A percentile compares a stretch with the other conserved stretches of the same genome.
Evolutionary conservation across 2,113 vertebrate species (phyloP).

Genomic region (Sebastes fasciatus): DNA sequence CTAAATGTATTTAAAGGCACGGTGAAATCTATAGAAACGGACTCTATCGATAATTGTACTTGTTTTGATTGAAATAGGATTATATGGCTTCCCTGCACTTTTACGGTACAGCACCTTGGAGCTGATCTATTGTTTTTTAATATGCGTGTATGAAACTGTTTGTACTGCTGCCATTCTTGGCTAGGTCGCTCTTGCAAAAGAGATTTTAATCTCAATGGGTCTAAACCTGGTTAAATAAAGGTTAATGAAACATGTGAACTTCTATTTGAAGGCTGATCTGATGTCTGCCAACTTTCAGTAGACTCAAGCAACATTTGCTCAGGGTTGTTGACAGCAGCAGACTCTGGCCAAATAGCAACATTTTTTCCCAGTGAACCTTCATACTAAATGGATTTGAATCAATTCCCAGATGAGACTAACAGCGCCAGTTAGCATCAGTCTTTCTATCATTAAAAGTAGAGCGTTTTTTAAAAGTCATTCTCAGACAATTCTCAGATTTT

Average conservation of each 20-base stretch:
- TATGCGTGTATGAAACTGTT: too few relatives aligned
- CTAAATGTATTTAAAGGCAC: too few relatives aligned
- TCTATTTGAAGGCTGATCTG: neutral
- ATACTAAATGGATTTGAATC: conserved; percentile 5
- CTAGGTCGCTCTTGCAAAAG: too few relatives aligned
- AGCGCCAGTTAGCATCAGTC: neutral
- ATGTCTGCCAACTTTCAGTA: conserved; percentile 1
- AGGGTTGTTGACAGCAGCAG: conserved; percentile 3
- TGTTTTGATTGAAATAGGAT: too few relatives aligned
- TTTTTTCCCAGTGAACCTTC: conserved; percentile 11
- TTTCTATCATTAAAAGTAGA: neutral
- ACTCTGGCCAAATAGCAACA: neutral
- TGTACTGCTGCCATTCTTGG: neutral
- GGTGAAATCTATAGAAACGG: too few relatives aligned
- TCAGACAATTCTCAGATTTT: neutral
- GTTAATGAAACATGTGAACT: neutral
- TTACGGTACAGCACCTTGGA: too few relatives aligned
- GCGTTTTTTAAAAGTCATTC: neutral
- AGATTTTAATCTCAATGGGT: too few relatives aligned
- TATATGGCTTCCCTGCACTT: too few relatives aligned
- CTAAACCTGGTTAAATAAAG: too few relatives aligned
- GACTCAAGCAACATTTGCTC: neutral
- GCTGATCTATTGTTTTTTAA: too few relatives aligned
- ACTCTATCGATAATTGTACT: too few relatives aligned
- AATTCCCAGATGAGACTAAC: conserved; percentile 4